Conservation (phyloP, 2,113 vertebrate genomes). For the Paramisgurnus dabryanus region DNA sequence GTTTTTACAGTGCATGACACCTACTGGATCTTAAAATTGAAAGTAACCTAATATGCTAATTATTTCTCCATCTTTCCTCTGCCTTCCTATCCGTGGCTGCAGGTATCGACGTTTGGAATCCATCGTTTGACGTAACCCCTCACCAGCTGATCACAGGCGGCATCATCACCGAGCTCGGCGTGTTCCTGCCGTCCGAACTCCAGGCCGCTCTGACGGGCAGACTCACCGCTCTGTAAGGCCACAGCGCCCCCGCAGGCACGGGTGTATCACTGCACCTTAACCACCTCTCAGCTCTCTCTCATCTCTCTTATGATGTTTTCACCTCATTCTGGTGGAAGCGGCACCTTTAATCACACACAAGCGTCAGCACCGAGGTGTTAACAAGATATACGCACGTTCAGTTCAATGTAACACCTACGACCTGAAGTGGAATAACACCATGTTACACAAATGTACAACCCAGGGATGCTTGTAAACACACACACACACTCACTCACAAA, state of each 20-base stretch:
- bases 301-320: background rate
- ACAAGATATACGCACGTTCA: background rate
- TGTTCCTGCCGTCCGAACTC: constrained; percentile 85
- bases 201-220: constrained; percentile 78
- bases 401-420: constrained; percentile 22
- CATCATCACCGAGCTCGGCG: constrained; percentile 88
- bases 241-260: constrained; percentile 52
- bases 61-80: background rate
- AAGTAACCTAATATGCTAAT: background rate
- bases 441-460: constrained; percentile 23
- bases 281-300: background rate
- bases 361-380: constrained; percentile 3
- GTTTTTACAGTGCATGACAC: too few relatives aligned
- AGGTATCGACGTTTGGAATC: constrained; percentile 92
- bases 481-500: constrained; percentile 18
- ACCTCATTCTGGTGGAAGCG: constrained; percentile 9
- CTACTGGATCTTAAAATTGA: too few relatives aligned
- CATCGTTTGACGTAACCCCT: constrained; percentile 89
- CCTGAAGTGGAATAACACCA: constrained; percentile 28
- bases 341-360: constrained; percentile 25
- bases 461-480: constrained; percentile 26
- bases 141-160: constrained; percentile 89
- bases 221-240: constrained; percentile 77
- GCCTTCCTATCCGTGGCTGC: constrained; percentile 9
- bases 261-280: constrained; percentile 62